Base-by-base conservation (phyloP, 2,888 invertebrate species). In the Drosophila subquinaria region DNA sequence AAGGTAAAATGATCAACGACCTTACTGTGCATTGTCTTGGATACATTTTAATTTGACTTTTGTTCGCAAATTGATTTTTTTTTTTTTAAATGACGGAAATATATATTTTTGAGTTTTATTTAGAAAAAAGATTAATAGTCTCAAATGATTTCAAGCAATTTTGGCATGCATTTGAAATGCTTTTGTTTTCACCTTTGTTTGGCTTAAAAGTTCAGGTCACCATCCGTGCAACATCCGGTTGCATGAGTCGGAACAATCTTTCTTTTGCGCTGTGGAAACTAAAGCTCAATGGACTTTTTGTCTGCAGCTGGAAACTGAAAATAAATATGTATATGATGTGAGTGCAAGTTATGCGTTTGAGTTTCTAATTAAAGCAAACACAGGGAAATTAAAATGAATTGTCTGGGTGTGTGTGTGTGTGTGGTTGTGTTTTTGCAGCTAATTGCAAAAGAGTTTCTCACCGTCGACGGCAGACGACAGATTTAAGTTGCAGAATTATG, bases 401-500 rank as follows among this genome's bases (percentile, higher is more conserved):
- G 23, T 17, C n/a, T 47, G 27, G 4, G 13, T 67, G 27, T 47
- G 27, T 8, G 13, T 47, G 27, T 8, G 13, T 38, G 4, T 38
- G 33, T 56, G 13, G 15, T 52, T 38, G 30, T 30, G 30, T 50
- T 27, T 59, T 47, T 59, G n/a, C 56, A 17, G 61, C 60, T 69
- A 76, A 74, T 79, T 79, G 69, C 53, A n/a, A 38, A 35, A 11
- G 36, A 42, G 36, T 50, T 45, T 20, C 27, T 30, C 11, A 33
- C 15, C 43, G 23, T n/a, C 9, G 35, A 11, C 45, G 8, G 10
- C 8, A 27, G 4, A 56, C 36, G 40, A n/a, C 47, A 38, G 62
- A 42, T 47, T 79, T 48, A 51, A 63, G 61, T 66, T 60, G 51
- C 79, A 40, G 38, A 67, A 23, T 67, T 67, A 59, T 56, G 40